Evolutionary conservation across 2,888 invertebrate genomes (phyloP).

Genomic region (Pristionchus fissidentatus): DNA sequence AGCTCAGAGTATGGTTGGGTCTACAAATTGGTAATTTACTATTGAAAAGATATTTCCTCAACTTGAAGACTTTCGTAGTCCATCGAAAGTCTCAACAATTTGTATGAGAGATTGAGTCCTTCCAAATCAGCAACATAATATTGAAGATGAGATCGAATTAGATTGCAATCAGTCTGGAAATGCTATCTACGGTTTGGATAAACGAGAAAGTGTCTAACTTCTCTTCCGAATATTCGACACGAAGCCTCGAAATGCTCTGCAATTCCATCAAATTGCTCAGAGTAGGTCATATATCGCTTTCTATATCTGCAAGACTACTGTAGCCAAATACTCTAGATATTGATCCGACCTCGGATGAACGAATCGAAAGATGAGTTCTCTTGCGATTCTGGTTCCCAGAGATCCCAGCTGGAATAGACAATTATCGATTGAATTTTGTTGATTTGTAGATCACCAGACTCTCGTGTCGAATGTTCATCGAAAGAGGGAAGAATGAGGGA

Average conservation of each 20-base stretch:
- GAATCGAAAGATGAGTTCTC: constrained; percentile 29
- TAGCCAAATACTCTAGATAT: background rate
- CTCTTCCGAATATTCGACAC: background rate
- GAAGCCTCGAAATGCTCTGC: constrained; percentile 1
- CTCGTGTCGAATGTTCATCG: background rate
- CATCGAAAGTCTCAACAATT: background rate
- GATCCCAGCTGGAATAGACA: constrained; percentile 10
- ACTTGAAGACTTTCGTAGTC: background rate
- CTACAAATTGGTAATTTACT: background rate
- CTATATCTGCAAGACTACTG: background rate
- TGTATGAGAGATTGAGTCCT: constrained; percentile 3
- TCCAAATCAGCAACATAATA: constrained; percentile 23
- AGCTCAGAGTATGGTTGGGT: constrained; percentile 9
- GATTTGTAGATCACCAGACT: constrained; percentile 21
- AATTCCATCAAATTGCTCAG: constrained; percentile 10
- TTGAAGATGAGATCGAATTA: background rate
- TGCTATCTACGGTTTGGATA: too few relatives aligned
- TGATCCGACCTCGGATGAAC: constrained; percentile 3
- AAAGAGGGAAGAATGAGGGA: constrained; percentile 33
- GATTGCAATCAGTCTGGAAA: background rate
- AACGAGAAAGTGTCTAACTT: background rate
- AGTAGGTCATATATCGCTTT: background rate
- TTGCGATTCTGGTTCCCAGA: background rate
- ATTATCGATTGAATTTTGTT: background rate
- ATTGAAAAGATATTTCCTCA: background rate